These are phyloP conservation scores for Ectropis grisescens DNA, from an alignment of 1,140 invertebrate species.

Conservation along the genomic window DNA sequence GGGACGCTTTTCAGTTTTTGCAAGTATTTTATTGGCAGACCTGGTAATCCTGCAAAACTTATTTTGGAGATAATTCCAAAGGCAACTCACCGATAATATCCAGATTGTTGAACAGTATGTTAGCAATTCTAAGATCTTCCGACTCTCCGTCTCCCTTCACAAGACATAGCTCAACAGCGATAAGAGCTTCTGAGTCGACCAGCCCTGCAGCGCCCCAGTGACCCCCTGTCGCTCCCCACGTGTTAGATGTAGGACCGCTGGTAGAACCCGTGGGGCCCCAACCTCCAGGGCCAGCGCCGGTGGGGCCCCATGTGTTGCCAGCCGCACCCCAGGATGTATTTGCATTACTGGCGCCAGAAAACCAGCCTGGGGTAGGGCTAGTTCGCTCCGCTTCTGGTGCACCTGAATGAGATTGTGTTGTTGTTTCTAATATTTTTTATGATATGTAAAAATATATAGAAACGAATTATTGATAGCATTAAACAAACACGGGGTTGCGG, in stretches of 20 bases:
- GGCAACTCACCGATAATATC: constrained; percentile 88
- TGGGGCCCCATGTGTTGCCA: constrained; percentile 17
- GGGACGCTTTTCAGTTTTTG: too few species aligned
- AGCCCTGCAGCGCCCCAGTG: constrained; percentile 49
- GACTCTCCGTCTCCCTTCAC: constrained; percentile 73
- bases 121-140: constrained; percentile 82
- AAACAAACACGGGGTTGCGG: too few species aligned
- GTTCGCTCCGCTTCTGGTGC: constrained; percentile 14
- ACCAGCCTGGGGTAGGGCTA: constrained; percentile 26
- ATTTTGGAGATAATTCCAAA: too few species aligned
- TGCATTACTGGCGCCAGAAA: constrained; percentile 10
- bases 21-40: too few species aligned
- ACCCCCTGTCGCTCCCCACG: constrained; percentile 12
- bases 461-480: too few species aligned
- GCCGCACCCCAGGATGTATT: constrained; percentile 5
- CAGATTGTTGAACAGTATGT: constrained; percentile 93
- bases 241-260: too few species aligned
- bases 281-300: too few species aligned
- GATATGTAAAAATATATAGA: too few species aligned
- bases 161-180: constrained; percentile 84
- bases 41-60: too few species aligned
- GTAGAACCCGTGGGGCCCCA: constrained; percentile 9
- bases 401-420: too few species aligned
- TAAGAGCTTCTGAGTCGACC: constrained; percentile 85
- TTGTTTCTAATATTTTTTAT: too few species aligned